Evolutionary conservation across 2,113 vertebrate genomes (phyloP), one percentile per base, ranked within the genome.

Genomic region (Sinocyclocheilus grahami): DNA sequence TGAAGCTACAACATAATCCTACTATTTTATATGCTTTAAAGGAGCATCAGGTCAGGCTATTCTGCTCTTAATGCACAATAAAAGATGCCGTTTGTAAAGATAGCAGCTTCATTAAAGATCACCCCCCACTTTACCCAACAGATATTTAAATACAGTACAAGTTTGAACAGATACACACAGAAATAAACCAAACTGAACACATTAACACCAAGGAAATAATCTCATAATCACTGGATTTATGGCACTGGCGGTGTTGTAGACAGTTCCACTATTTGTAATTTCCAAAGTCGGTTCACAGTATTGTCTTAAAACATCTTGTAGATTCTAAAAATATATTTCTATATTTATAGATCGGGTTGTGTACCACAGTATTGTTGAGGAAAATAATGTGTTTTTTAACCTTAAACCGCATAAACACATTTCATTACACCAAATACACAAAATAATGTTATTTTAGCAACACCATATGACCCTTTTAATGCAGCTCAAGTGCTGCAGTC

Each of bases 191-290:
- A 93, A 92, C 78, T 5, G 91, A 87, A 83, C 77, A 82, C 83
- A 69, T 46, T 5, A 78, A 80, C 83, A 72, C 65, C 67, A 46
- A 76, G 82, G 11, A 77, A 67, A 53, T 90, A 91, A 95, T 89
- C 89, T 93, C 92, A 87, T 89, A 92, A 89, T 94, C 91, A 92
- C 92, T 93, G 95, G 94, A 91, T 95, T 95, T 97, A 98, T 99
- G 98, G 98, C 97, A 99, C 98, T 96, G 96, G 96, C 96, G 98
- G 98, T 97, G 96, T 97, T 91, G 96, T 95, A 97, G 96, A 97
- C 94, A 97, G 96, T 96, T 96, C 94, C 95, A 95, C 92, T 94
- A 96, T 96, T 94, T 94, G 96, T 93, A 95, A 96, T 97, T 95
- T 95, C 95, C 95, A 96, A 78, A 96, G 95, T 97, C 95, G 95